These are phyloP conservation scores for Tenthredo scrophulariae DNA, from an alignment of 2,888 invertebrate species.

Conservation along the genomic window DNA sequence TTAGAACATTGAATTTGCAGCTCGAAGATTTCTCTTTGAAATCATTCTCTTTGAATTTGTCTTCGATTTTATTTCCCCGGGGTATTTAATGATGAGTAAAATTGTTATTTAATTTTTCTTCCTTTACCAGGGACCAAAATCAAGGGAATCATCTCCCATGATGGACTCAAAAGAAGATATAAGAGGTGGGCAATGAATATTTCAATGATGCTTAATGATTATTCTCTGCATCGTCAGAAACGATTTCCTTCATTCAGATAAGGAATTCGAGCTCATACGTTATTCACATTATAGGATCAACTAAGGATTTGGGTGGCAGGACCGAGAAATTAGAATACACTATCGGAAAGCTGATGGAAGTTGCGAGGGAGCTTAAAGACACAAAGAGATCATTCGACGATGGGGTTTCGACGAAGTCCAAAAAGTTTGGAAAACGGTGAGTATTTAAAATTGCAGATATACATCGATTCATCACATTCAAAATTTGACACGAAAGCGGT, in stretches of 20 bases:
- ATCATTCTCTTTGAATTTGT: not conserved
- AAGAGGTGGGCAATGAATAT: slow-evolving; percentile 78
- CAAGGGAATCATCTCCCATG: slow-evolving; percentile 87
- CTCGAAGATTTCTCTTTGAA: not conserved
- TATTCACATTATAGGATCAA: slow-evolving; percentile 61
- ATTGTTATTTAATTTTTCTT: slow-evolving; percentile 50
- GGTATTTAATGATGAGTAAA: slow-evolving; percentile 32
- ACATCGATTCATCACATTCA: not conserved
- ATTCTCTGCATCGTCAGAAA: no score
- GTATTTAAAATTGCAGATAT: not conserved
- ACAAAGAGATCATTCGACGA: slow-evolving; percentile 74
- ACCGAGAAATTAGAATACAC: slow-evolving; percentile 75
- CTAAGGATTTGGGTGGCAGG: slow-evolving; percentile 66
- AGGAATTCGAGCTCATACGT: slow-evolving; percentile 50
- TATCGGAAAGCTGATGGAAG: slow-evolving; percentile 73
- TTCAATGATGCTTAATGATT: not conserved
- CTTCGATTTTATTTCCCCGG: not conserved
- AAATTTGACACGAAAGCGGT: not conserved
- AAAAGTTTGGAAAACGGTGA: slow-evolving; percentile 74
- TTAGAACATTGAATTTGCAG: not conserved
- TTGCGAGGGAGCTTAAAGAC: slow-evolving; percentile 75
- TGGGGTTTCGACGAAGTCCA: slow-evolving; percentile 65
- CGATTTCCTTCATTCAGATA: not conserved
- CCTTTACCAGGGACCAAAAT: slow-evolving; percentile 82
- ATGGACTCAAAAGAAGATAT: slow-evolving; percentile 87